These are phyloP conservation scores for Ahaetulla prasina DNA, from an alignment of 2,113 vertebrate genomes.

Conservation along the genomic window DNA sequence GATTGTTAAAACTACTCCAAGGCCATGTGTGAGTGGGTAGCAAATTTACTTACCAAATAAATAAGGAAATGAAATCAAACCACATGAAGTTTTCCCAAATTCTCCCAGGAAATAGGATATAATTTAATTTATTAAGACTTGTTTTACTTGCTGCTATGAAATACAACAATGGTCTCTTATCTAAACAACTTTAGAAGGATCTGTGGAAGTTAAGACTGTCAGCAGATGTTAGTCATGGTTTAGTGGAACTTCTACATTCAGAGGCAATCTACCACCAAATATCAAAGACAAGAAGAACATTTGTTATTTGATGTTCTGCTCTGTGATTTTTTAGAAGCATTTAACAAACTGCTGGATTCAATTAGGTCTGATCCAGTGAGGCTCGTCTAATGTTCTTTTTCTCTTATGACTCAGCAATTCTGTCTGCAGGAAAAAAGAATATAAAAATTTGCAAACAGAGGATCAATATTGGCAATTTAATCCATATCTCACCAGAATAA, in stretches of 20 bases:
- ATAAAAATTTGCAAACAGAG: neutral
- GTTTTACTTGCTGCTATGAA: neutral
- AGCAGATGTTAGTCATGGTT: neutral
- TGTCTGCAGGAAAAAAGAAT: neutral
- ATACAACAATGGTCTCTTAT: neutral
- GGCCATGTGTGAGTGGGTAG: neutral
- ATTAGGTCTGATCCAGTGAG: neutral
- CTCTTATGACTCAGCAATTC: neutral
- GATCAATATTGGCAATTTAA: constrained; percentile 7
- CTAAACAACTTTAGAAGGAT: neutral
- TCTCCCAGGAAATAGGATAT: neutral
- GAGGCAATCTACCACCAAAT: neutral
- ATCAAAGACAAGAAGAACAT: neutral
- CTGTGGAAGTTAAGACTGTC: neutral
- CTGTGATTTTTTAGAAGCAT: neutral
- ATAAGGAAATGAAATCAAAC: neutral
- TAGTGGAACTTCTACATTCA: neutral
- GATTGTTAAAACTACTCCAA: neutral
- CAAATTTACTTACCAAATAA: neutral
- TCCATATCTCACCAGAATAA: constrained; percentile 1
- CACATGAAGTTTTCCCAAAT: neutral
- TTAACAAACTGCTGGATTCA: neutral
- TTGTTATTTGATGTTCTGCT: neutral
- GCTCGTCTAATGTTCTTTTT: neutral
- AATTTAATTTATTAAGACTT: neutral